Conservation (phyloP, 1,140 invertebrate genomes). For the Dysdera silvatica region DNA sequence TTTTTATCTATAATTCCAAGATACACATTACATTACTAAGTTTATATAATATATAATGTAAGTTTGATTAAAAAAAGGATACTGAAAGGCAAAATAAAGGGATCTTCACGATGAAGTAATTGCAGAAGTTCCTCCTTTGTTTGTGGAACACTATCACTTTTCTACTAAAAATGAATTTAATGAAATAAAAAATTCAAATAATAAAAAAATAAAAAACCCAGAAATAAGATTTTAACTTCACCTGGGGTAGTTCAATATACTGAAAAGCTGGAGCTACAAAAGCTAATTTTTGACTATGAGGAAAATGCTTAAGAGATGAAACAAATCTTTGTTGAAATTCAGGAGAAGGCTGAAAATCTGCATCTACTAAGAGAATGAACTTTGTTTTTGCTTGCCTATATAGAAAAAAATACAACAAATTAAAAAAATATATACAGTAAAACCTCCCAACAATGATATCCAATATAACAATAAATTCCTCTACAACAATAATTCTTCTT, state of each 20-base stretch:
- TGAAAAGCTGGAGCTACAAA: slow-evolving; percentile 39
- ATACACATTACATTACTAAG: background rate
- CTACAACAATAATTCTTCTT: too few relatives aligned
- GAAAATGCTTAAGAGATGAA: slow-evolving; percentile 6
- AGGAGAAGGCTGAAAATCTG: slow-evolving; percentile 37
- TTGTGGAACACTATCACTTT: slow-evolving; percentile 33
- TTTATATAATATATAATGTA: background rate
- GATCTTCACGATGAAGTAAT: slow-evolving; percentile 35
- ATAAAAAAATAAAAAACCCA: background rate
- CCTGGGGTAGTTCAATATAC: slow-evolving; percentile 36
- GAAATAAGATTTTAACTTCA: slow-evolving; percentile 6
- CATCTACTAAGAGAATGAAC: slow-evolving; percentile 35
- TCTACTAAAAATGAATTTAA: slow-evolving; percentile 15
- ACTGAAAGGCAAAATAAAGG: slow-evolving; percentile 35
- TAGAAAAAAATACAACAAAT: slow-evolving; percentile 6
- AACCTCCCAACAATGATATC: too few relatives aligned
- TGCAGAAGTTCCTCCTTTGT: slow-evolving; percentile 38
- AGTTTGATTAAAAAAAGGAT: slow-evolving; percentile 23
- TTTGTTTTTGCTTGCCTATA: slow-evolving; percentile 31
- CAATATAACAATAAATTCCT: too few relatives aligned
- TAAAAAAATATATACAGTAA: too few relatives aligned
- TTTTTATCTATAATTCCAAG: too few relatives aligned
- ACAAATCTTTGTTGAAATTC: slow-evolving; percentile 33
- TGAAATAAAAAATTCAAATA: background rate
- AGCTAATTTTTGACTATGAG: slow-evolving; percentile 19